A percentile compares a stretch with the other conserved stretches of the same genome.
Evolutionary conservation across 2,888 invertebrate species (phyloP).

Genomic region (Deilephila porcellus): DNA sequence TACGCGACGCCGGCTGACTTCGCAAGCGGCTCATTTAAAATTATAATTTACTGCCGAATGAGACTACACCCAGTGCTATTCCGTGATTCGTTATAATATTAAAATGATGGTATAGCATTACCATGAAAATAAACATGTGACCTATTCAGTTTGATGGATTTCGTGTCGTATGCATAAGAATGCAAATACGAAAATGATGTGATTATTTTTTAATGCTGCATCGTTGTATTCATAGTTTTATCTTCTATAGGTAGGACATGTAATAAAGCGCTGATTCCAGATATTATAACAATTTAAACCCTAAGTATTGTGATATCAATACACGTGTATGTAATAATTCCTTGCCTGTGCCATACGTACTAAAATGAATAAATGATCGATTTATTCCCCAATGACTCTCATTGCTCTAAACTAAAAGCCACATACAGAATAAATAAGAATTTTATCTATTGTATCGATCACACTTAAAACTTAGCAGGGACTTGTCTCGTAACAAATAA

Average conservation of each 20-base stretch:
- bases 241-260: no score
- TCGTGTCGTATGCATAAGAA: neutral
- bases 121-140: conserved; percentile 14
- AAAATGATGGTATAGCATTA: conserved; percentile 28
- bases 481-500: conserved; percentile 17
- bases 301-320: no score
- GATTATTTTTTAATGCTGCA: no score
- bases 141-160: neutral
- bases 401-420: neutral
- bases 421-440: conserved; percentile 18
- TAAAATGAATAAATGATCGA: neutral
- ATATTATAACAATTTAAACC: no score
- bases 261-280: no score
- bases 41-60: conserved; percentile 61
- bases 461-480: conserved; percentile 23
- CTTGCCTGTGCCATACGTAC: no score
- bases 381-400: neutral
- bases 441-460: conserved; percentile 13
- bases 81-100: conserved; percentile 39
- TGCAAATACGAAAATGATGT: no score
- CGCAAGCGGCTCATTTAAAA: conserved; percentile 66
- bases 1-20: conserved; percentile 58
- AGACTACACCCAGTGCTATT: conserved; percentile 38
- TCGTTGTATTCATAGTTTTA: no score
- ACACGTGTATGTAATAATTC: no score